A percentile compares a stretch with the other conserved stretches of the same genome.
These are phyloP conservation scores for Sphaeramia orbicularis DNA, from an alignment of 2,797 vertebrate genomes.

Conservation along the genomic window DNA sequence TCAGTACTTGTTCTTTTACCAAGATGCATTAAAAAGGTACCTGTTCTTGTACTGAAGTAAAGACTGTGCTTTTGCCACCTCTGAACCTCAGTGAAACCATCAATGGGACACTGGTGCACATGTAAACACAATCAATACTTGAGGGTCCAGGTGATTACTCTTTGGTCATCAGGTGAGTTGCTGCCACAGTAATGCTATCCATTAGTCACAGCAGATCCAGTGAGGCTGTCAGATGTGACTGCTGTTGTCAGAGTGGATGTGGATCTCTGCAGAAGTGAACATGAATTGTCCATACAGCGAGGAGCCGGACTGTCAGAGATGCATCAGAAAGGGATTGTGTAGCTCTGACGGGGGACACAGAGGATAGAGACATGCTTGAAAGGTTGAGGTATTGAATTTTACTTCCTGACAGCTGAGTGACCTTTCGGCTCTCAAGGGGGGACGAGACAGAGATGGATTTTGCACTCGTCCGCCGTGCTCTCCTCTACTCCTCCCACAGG, in stretches of 20 bases:
- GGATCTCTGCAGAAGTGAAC: slow-evolving; percentile 44
- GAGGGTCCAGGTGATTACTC: background rate
- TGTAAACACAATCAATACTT: background rate
- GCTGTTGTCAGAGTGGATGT: slow-evolving; percentile 33
- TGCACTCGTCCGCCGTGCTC: slow-evolving; percentile 50
- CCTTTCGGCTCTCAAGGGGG: slow-evolving; percentile 77
- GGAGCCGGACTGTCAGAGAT: slow-evolving; percentile 54
- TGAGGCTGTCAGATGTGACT: slow-evolving; percentile 35
- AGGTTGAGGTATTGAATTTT: slow-evolving; percentile 86
- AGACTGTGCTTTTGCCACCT: too few relatives aligned
- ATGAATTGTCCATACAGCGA: slow-evolving; percentile 43
- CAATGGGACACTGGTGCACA: too few relatives aligned
- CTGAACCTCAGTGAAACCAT: too few relatives aligned
- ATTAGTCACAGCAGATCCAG: slow-evolving; percentile 10
- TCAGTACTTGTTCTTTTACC: background rate
- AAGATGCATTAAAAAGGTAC: background rate
- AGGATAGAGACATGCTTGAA: slow-evolving; percentile 81
- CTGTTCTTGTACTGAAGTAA: too few relatives aligned
- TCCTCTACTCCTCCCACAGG: slow-evolving; percentile 69
- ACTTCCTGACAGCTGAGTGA: slow-evolving; percentile 84
- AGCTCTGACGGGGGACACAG: slow-evolving; percentile 71
- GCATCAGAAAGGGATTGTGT: slow-evolving; percentile 75
- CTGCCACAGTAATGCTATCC: background rate
- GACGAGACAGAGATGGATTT: slow-evolving; percentile 81
- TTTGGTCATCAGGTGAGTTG: background rate